Evolutionary conservation across 2,888 invertebrate species (phyloP).

Genomic region (Prenolepis imparis): DNA sequence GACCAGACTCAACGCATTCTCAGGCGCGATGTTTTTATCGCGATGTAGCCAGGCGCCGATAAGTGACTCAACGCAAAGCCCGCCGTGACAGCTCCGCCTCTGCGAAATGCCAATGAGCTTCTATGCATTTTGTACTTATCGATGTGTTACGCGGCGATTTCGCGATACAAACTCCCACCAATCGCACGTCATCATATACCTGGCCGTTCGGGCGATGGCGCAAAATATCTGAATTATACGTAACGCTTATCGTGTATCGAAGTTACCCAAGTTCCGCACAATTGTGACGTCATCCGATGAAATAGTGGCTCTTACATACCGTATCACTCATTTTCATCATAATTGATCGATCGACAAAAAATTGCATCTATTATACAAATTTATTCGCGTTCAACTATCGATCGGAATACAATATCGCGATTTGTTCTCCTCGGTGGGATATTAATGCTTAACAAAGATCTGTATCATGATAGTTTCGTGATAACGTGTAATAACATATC

Average conservation of each 20-base stretch:
- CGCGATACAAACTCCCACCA: constrained; percentile 41
- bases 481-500: constrained; percentile 34
- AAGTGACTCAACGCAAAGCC: constrained; percentile 63
- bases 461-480: constrained; percentile 23
- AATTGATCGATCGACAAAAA: constrained; percentile 20
- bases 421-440: constrained; percentile 27
- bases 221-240: constrained; percentile 38
- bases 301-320: constrained; percentile 21
- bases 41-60: constrained; percentile 57
- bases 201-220: constrained; percentile 37
- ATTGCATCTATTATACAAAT: constrained; percentile 12
- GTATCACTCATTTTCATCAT: not conserved
- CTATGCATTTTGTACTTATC: constrained; percentile 39
- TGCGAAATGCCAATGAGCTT: constrained; percentile 48
- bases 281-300: constrained; percentile 24
- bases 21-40: constrained; percentile 61
- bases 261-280: not conserved
- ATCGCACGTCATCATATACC: constrained; percentile 24
- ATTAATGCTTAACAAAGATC: constrained; percentile 19
- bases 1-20: constrained; percentile 26
- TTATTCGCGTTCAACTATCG: constrained; percentile 28
- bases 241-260: constrained; percentile 31
- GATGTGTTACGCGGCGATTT: constrained; percentile 54
- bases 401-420: constrained; percentile 30
- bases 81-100: constrained; percentile 38